Conservation (phyloP, 2,888 invertebrate species). For the Amblyjoppa fuscipennis region DNA sequence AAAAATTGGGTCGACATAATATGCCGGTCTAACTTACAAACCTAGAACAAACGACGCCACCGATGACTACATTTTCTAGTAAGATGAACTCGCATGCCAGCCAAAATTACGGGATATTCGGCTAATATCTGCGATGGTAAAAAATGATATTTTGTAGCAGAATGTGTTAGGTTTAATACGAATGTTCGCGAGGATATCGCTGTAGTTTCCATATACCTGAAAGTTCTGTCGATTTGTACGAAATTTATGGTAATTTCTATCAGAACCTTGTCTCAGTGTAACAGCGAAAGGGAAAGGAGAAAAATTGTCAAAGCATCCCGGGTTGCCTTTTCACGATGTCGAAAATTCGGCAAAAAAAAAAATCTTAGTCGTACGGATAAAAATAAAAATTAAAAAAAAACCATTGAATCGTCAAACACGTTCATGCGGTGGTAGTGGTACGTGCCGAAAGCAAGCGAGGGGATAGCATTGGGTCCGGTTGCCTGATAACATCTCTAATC, state of each 20-base stretch:
- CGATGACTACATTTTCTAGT: too few relatives aligned
- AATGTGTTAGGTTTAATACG: not conserved
- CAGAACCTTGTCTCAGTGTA: not conserved
- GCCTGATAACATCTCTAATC: conserved; percentile 85
- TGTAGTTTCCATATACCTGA: too few relatives aligned
- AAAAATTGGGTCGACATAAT: too few relatives aligned
- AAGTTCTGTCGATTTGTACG: not conserved
- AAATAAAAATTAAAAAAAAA: conserved; percentile 71
- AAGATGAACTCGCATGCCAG: too few relatives aligned
- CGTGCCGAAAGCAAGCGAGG: conserved; percentile 69
- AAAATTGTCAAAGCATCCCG: not conserved
- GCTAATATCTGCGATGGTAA: too few relatives aligned
- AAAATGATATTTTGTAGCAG: not conserved
- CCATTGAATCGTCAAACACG: conserved; percentile 70
- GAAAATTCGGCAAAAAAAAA: conserved; percentile 10
- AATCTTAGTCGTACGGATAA: conserved; percentile 48
- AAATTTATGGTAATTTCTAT: too few relatives aligned
- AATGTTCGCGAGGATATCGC: too few relatives aligned
- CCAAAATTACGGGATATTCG: too few relatives aligned
- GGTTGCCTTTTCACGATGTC: not conserved
- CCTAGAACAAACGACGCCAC: too few relatives aligned
- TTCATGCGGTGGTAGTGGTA: conserved; percentile 73
- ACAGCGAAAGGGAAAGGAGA: not conserved
- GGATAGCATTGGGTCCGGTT: conserved; percentile 73
- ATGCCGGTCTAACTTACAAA: too few relatives aligned